Percentiles rank a stretch among this genome's conserved stretches.
These are phyloP conservation scores for Clarias batrachus DNA, from an alignment of 2,113 vertebrate species.

Conservation along the genomic window DNA sequence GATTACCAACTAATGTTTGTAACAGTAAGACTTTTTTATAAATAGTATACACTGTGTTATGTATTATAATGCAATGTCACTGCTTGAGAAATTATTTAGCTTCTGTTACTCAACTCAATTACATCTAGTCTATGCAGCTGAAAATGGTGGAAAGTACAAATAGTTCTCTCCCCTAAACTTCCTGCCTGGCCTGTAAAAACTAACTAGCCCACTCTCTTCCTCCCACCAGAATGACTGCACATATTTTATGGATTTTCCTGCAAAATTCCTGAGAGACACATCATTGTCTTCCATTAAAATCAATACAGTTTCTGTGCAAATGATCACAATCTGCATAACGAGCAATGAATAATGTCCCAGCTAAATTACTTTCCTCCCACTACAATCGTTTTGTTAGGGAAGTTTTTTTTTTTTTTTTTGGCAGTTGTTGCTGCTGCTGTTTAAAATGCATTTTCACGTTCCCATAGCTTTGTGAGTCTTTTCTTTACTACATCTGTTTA, in stretches of 20 bases:
- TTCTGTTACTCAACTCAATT: not conserved
- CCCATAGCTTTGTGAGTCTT: not conserved
- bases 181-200: not conserved
- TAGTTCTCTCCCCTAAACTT: not conserved
- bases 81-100: not conserved
- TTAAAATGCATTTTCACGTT: not conserved
- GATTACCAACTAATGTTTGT: not conserved
- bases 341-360: slow-evolving; percentile 15
- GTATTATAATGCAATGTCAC: not conserved
- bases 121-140: not conserved
- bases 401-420: not conserved
- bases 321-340: slow-evolving; percentile 13
- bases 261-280: not conserved
- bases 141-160: not conserved
- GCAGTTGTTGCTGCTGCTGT: not conserved
- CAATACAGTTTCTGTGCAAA: not conserved
- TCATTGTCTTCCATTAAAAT: not conserved
- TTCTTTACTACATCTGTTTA: not conserved
- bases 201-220: not conserved
- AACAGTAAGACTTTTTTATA: not conserved
- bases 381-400: not conserved
- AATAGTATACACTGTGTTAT: not conserved
- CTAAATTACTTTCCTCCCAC: slow-evolving; percentile 17
- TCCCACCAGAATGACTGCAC: not conserved
- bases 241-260: slow-evolving; percentile 25